A percentile compares a stretch with the other conserved stretches of the same genome.
These are phyloP conservation scores for Poecilia gillii DNA, from an alignment of 2,797 vertebrate genomes.

Conservation along the genomic window DNA sequence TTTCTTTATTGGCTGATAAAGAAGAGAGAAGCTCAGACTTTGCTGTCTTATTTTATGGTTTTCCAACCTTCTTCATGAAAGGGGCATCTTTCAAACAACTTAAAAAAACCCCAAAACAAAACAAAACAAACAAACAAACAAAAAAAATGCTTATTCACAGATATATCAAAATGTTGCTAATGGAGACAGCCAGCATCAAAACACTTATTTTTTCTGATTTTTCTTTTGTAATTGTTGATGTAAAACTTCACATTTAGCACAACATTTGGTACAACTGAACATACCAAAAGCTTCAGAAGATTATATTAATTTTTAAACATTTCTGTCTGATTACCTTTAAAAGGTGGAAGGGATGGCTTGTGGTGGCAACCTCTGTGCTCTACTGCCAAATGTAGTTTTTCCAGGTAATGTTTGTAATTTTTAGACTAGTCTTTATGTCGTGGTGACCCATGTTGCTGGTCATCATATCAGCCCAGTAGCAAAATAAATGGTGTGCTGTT, in stretches of 20 bases:
- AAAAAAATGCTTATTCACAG: not conserved
- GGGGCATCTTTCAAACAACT: not conserved
- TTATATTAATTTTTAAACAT: not conserved
- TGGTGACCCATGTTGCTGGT: not conserved
- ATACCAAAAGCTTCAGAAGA: not conserved
- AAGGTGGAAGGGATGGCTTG: not conserved
- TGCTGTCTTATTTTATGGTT: not conserved
- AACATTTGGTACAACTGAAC: not conserved
- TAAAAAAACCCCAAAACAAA: not conserved
- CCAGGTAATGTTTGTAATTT: not conserved
- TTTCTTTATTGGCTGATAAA: not conserved
- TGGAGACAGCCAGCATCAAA: conserved; percentile 18
- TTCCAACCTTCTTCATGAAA: not conserved
- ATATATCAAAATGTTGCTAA: conserved; percentile 4
- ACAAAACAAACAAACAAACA: not conserved
- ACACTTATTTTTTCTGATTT: not conserved
- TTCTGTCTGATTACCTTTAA: not conserved
- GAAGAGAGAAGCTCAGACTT: not conserved
- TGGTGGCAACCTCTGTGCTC: not conserved
- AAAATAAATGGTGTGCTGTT: not conserved
- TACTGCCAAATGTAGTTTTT: not conserved
- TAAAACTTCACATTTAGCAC: not conserved
- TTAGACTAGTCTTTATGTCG: not conserved
- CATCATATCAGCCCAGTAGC: not conserved
- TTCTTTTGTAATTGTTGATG: not conserved